Percentiles rank a stretch among this genome's conserved stretches.
Evolutionary conservation across 2,888 invertebrate species (phyloP).

Genomic region (Fragum whitleyi): DNA sequence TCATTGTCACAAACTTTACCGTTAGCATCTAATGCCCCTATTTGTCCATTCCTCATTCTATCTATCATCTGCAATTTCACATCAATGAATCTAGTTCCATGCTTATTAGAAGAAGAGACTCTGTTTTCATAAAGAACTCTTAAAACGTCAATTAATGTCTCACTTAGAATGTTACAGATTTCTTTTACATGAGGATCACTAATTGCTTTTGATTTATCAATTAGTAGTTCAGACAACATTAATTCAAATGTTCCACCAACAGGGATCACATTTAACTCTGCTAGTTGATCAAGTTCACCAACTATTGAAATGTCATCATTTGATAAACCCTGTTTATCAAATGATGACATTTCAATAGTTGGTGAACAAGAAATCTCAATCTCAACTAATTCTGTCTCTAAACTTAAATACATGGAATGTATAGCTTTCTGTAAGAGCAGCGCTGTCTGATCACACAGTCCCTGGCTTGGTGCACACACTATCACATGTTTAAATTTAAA

Average conservation of each 20-base stretch:
- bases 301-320: not conserved
- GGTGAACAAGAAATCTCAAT: too few species aligned
- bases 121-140: slow-evolving; percentile 39
- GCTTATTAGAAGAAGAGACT: not conserved
- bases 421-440: slow-evolving; percentile 58
- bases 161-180: slow-evolving; percentile 38
- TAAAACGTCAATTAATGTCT: slow-evolving; percentile 35
- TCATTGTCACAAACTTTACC: slow-evolving; percentile 36
- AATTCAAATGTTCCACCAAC: slow-evolving; percentile 71
- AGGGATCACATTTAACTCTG: slow-evolving; percentile 1
- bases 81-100: slow-evolving; percentile 24
- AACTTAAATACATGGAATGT: slow-evolving; percentile 39
- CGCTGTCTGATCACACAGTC: slow-evolving; percentile 62
- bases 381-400: not conserved
- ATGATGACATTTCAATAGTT: too few species aligned
- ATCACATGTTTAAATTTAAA: slow-evolving; percentile 47
- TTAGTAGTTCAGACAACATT: slow-evolving; percentile 48
- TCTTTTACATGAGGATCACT: slow-evolving; percentile 25
- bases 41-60: slow-evolving; percentile 8
- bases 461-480: slow-evolving; percentile 69
- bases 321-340: too few species aligned
- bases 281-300: not conserved
- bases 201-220: slow-evolving; percentile 30
- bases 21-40: slow-evolving; percentile 43
- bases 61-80: slow-evolving; percentile 29